Evolutionary conservation across 2,888 invertebrate species (phyloP).

Genomic region (Ametastegia equiseti): DNA sequence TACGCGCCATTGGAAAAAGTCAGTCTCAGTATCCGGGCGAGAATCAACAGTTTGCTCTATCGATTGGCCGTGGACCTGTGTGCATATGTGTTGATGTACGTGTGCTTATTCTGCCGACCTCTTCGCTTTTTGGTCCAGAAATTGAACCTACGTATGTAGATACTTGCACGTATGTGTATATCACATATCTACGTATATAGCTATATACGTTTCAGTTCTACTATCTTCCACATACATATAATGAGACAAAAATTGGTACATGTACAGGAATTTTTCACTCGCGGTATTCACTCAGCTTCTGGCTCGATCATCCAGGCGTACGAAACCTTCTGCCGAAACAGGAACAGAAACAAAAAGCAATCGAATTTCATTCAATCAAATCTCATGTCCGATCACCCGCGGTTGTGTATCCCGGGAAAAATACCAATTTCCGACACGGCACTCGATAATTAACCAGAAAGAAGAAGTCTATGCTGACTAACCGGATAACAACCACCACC

Average conservation of each 20-base stretch:
- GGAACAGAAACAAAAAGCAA: background rate
- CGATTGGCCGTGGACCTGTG: slow-evolving; percentile 68
- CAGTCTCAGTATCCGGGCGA: slow-evolving; percentile 67
- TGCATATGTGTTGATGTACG: background rate
- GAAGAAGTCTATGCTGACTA: background rate
- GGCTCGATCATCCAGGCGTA: background rate
- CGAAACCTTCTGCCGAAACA: background rate
- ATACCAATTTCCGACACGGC: slow-evolving; percentile 22
- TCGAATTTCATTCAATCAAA: slow-evolving; percentile 13
- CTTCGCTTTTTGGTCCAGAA: slow-evolving; percentile 18
- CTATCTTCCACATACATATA: background rate
- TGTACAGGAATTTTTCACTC: background rate
- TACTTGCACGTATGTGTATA: background rate
- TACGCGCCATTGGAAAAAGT: slow-evolving; percentile 27
- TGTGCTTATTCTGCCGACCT: slow-evolving; percentile 7
- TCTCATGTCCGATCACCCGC: background rate
- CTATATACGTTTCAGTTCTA: background rate
- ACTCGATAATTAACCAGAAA: slow-evolving; percentile 31
- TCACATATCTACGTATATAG: background rate
- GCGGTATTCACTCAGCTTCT: background rate
- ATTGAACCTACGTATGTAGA: background rate
- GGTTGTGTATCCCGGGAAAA: background rate
- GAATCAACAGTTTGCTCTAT: slow-evolving; percentile 76
- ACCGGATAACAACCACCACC: background rate
- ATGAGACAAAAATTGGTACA: background rate